Percentiles rank a stretch among this genome's conserved stretches.
Conservation (phyloP, 2,888 invertebrate genomes). For the Pristionchus exspectatus region DNA sequence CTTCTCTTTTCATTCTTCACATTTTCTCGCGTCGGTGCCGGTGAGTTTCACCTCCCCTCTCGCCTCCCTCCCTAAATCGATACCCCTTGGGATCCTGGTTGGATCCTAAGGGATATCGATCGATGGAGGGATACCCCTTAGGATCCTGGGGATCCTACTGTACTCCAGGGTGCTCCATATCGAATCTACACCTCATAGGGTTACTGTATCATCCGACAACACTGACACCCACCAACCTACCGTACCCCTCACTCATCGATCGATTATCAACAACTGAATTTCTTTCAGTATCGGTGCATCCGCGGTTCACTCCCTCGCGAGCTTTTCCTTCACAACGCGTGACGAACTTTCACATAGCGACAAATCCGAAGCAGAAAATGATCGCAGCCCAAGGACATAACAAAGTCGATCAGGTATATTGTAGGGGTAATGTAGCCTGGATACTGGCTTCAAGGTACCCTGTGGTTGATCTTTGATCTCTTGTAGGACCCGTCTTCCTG, state of each 20-base stretch:
- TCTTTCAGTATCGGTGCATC: background rate
- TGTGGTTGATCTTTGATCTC: constrained; percentile 4
- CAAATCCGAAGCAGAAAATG: background rate
- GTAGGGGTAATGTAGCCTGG: background rate
- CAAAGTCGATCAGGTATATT: constrained; percentile 14
- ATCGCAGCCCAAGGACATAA: background rate
- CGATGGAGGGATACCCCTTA: too few relatives aligned
- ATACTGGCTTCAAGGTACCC: background rate
- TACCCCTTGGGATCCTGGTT: background rate
- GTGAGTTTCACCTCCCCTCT: background rate
- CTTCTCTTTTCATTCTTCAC: constrained; percentile 34
- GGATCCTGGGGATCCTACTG: background rate
- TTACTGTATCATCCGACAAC: background rate
- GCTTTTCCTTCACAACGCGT: background rate
- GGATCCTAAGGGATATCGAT: background rate
- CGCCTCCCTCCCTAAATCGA: background rate
- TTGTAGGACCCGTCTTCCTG: background rate
- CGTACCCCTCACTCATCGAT: background rate
- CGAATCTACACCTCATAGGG: too few relatives aligned
- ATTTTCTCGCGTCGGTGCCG: background rate
- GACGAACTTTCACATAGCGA: background rate
- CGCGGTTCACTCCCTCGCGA: background rate
- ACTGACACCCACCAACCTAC: background rate
- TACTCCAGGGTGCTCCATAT: background rate
- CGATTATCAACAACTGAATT: background rate